Evolutionary conservation across 2,888 invertebrate species (phyloP).

Genomic region (Cheilosia urbana): DNA sequence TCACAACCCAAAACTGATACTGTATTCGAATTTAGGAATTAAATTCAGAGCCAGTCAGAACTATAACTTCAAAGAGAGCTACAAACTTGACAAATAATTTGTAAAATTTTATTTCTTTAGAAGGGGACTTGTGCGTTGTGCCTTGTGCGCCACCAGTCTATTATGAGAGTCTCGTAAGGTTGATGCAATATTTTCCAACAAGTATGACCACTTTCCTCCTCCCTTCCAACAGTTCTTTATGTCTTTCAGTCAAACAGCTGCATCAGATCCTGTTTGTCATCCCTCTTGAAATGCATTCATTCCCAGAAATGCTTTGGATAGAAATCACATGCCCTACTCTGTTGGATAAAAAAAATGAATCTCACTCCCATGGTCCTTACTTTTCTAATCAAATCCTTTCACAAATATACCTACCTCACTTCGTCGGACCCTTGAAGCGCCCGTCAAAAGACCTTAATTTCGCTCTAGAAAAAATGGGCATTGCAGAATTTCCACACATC

Average conservation of each 20-base stretch:
- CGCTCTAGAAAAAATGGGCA: not conserved
- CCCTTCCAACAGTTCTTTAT: not conserved
- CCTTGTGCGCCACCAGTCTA: no score
- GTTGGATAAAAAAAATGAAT: slow-evolving; percentile 1
- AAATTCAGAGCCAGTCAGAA: no score
- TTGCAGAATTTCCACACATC: slow-evolving; percentile 3
- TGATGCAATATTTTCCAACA: no score
- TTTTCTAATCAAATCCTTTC: slow-evolving; percentile 8
- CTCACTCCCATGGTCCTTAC: not conserved
- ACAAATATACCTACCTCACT: slow-evolving; percentile 16
- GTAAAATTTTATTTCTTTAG: no score
- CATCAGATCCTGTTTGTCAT: not conserved
- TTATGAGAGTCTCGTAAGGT: no score
- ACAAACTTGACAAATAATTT: no score
- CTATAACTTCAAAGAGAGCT: no score
- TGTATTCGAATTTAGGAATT: no score
- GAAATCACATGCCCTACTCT: slow-evolving; percentile 5
- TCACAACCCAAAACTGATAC: no score
- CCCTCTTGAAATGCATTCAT: slow-evolving; percentile 17
- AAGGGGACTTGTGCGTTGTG: no score
- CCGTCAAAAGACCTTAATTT: slow-evolving; percentile 50
- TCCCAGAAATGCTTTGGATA: slow-evolving; percentile 14
- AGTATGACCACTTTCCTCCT: no score
- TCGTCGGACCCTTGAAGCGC: slow-evolving; percentile 2
- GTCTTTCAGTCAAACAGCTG: not conserved